phyloP scores from a whole-genome alignment of 1,140 invertebrate species.

The Papilio polytes region DNA sequence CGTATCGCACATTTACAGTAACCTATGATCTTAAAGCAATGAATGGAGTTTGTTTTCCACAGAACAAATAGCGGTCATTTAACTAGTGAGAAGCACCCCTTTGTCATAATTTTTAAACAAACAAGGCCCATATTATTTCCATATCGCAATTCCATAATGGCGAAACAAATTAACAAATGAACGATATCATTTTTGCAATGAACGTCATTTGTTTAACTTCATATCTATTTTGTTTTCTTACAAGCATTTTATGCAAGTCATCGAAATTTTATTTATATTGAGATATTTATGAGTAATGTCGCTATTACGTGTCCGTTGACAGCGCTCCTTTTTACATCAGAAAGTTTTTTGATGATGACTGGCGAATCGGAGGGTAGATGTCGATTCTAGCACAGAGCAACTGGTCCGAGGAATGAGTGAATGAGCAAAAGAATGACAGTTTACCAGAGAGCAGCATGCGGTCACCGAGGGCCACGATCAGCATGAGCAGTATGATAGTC shows the following conservation, averaged over 20 bases:
- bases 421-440: slow-evolving; percentile 33
- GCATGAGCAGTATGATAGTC: slow-evolving; percentile 73
- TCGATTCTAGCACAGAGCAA: too few species aligned
- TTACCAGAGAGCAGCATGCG: slow-evolving; percentile 74
- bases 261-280: too few species aligned
- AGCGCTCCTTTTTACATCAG: neutral
- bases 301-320: neutral
- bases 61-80: neutral
- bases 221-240: too few species aligned
- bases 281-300: neutral
- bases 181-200: neutral
- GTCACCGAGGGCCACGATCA: slow-evolving; percentile 72
- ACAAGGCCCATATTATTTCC: neutral
- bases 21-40: neutral
- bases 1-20: neutral
- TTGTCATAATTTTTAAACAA: neutral
- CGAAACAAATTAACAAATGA: neutral
- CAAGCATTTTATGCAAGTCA: too few species aligned
- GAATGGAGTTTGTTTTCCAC: neutral
- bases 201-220: neutral
- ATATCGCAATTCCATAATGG: neutral
- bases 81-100: neutral
- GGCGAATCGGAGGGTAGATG: too few species aligned
- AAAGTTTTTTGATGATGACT: too few species aligned
- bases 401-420: neutral